A percentile compares a stretch with the other conserved stretches of the same genome.
These are phyloP conservation scores for Agonopterix alstromeriana DNA, from an alignment of 2,888 invertebrate species.

Conservation along the genomic window DNA sequence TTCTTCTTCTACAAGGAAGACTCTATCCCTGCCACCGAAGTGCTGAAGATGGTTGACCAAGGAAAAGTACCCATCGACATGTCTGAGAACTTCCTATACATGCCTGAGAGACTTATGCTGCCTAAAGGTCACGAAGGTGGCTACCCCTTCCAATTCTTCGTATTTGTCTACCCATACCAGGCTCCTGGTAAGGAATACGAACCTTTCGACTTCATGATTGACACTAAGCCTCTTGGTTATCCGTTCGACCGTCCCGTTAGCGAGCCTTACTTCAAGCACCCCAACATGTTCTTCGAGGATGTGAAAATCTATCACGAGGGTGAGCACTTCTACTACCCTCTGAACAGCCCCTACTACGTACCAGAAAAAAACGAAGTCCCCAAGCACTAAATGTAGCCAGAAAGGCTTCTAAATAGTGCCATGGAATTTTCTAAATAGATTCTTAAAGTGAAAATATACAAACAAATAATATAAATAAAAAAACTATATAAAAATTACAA, in stretches of 20 bases:
- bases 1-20: constrained; percentile 79
- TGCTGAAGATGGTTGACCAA: constrained; percentile 77
- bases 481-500: not conserved
- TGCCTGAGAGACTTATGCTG: constrained; percentile 82
- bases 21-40: constrained; percentile 74
- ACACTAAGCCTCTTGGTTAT: constrained; percentile 74
- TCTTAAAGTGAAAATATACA: constrained; percentile 41
- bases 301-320: constrained; percentile 64
- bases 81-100: constrained; percentile 72
- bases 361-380: constrained; percentile 5
- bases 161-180: constrained; percentile 76
- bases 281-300: constrained; percentile 79
- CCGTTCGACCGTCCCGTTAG: constrained; percentile 75
- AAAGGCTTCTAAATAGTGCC: constrained; percentile 6
- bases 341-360: constrained; percentile 7
- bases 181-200: constrained; percentile 48
- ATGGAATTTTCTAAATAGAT: not conserved
- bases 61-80: constrained; percentile 68
- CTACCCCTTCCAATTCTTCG: constrained; percentile 79
- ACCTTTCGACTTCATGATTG: constrained; percentile 39
- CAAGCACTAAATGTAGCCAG: constrained; percentile 7
- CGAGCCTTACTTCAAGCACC: constrained; percentile 61
- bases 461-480: constrained; percentile 50
- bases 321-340: constrained; percentile 4
- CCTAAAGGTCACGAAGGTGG: constrained; percentile 84